These are phyloP conservation scores for Lamproptera curius DNA, from an alignment of 2,888 invertebrate species.

Conservation along the genomic window DNA sequence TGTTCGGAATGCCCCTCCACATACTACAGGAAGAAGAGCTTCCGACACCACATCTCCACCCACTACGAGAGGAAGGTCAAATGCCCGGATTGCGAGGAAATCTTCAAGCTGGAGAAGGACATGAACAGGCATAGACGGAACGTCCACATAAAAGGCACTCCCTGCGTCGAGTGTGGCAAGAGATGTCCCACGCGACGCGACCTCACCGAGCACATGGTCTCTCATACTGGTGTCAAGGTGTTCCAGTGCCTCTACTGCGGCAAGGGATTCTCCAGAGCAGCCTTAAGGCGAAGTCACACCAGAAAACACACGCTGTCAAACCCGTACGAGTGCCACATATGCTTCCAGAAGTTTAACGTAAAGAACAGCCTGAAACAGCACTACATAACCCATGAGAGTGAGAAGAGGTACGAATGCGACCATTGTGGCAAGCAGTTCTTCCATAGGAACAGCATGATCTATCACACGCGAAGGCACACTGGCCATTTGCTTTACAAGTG, in stretches of 20 bases:
- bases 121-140: slow-evolving; percentile 3
- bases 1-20: slow-evolving; percentile 32
- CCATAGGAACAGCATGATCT: neutral
- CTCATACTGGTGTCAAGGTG: slow-evolving; percentile 34
- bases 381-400: slow-evolving; percentile 19
- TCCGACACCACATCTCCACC: slow-evolving; percentile 27
- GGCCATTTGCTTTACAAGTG: slow-evolving; percentile 27
- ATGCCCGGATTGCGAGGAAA: slow-evolving; percentile 18
- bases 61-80: slow-evolving; percentile 27
- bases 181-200: neutral
- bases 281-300: slow-evolving; percentile 24
- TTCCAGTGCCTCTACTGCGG: slow-evolving; percentile 41
- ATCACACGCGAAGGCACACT: slow-evolving; percentile 30
- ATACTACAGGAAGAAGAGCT: slow-evolving; percentile 15
- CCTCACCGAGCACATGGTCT: slow-evolving; percentile 28
- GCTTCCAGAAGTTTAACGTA: slow-evolving; percentile 23
- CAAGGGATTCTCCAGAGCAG: slow-evolving; percentile 23
- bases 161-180: slow-evolving; percentile 27
- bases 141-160: neutral
- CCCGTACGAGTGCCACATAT: slow-evolving; percentile 30
- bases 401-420: slow-evolving; percentile 28
- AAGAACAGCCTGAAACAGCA: slow-evolving; percentile 21
- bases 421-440: slow-evolving; percentile 25
- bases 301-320: slow-evolving; percentile 30
- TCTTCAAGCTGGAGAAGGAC: slow-evolving; percentile 4